Evolutionary conservation across 2,113 vertebrate species (phyloP), one percentile per base, ranked within the genome.

Genomic region (Thamnaconus septentrionalis): DNA sequence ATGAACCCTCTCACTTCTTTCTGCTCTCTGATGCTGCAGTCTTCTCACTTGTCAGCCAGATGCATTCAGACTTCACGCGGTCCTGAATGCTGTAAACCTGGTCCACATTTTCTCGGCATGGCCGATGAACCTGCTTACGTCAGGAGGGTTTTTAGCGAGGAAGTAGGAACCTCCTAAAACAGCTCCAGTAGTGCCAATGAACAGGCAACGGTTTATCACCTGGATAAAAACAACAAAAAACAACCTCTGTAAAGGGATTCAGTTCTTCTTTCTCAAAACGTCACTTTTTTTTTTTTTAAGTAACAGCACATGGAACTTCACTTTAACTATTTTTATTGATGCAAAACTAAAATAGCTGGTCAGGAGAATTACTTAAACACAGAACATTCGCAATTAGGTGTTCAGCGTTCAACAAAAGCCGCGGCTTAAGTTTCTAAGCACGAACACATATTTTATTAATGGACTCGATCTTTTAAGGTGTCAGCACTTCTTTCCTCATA

Each of bases 181-280:
- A 12, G 79, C 86, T 4, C 76, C 69, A 7, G 76, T 59, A 5
- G 86, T 92, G 70, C 80, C 64, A 3, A 93, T 7, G 51, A 92
- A 76, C 54, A 96, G 86, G 44, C 92, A 87, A 39, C 47, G 44
- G 76, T 93, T 91, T 81, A 96, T 93, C 44, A 95, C 74, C 95
- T 96, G 65, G 54, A 59, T 8, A 53, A 7, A 8, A 53, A 53
- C 52, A 31, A 12, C 31, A 3, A 8, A 12, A 39, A n/a, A 7
- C 31, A 9, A 50, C 49, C 49, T 7, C 44, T 45, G 44, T 31
- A 31, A 31, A 31, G 18, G 18, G 18, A 45, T 5, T 45, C 44
- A 45, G 44, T 45, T 5, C 18, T 31, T 31, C 18, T 31, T 31
- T 31, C 18, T 31, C 44, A 45, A 5, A 45, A 45, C 44, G 7